These are phyloP conservation scores for Turnix velox DNA, from an alignment of 2,113 vertebrate species.

Conservation along the genomic window DNA sequence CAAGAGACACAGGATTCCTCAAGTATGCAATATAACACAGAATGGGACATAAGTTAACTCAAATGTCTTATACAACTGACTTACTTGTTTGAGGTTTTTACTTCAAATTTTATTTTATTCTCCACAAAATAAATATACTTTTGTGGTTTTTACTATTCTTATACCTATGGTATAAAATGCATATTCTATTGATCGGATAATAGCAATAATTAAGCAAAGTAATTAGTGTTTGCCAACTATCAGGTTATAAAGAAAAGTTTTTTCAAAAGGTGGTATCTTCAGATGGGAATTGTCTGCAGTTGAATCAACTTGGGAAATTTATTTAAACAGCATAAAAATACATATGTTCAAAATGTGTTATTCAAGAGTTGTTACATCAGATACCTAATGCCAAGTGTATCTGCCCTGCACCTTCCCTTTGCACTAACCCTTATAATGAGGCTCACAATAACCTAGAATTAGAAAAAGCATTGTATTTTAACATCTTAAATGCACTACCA, in stretches of 20 bases:
- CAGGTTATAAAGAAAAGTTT: background rate
- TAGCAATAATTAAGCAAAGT: background rate
- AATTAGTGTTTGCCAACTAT: background rate
- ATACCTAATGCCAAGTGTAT: background rate
- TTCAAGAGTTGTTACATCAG: background rate
- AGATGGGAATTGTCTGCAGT: background rate
- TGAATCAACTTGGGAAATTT: background rate
- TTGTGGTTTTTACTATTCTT: background rate
- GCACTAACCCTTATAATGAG: background rate
- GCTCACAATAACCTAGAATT: background rate
- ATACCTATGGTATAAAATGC: background rate
- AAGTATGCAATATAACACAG: rapidly evolving
- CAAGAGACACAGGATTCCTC: background rate
- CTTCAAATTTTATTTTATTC: background rate
- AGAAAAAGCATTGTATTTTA: background rate
- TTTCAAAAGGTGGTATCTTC: background rate
- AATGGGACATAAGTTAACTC: background rate
- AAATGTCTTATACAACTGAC: background rate
- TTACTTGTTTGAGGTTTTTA: background rate
- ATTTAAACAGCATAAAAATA: background rate
- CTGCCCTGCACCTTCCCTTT: background rate
- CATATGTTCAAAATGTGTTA: background rate
- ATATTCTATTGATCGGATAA: background rate
- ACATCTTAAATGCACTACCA: background rate
- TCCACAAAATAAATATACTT: background rate